phyloP scores from a whole-genome alignment of 2,888 invertebrate species.

The Tupiocoris notatus region DNA sequence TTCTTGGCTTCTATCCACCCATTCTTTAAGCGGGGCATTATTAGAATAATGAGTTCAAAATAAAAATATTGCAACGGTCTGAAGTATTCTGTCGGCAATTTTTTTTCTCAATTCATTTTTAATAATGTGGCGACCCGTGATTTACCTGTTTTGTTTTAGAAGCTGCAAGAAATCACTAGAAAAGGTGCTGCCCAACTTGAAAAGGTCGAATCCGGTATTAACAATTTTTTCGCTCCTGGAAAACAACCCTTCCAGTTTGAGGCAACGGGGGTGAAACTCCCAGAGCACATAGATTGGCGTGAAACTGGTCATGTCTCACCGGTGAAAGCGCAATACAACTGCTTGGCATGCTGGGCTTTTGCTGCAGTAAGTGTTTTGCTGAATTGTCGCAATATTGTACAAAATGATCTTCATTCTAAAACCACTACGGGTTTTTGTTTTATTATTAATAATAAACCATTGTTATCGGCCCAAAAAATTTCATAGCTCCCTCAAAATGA shows the following conservation, averaged over 20 bases:
- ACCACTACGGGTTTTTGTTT: too few species aligned
- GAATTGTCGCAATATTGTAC: too few species aligned
- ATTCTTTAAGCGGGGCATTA: too few species aligned
- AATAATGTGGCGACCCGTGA: not conserved
- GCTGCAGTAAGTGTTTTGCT: conserved; percentile 77
- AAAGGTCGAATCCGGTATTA: not conserved
- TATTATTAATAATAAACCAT: too few species aligned
- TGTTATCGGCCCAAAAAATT: too few species aligned
- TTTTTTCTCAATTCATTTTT: not conserved
- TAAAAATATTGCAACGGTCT: too few species aligned
- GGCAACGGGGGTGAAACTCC: not conserved
- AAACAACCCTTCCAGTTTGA: not conserved
- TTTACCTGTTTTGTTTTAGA: not conserved
- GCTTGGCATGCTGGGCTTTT: conserved; percentile 83
- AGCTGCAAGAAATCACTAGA: not conserved
- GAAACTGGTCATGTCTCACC: conserved; percentile 78
- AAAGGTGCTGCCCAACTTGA: not conserved
- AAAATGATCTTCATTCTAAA: too few species aligned
- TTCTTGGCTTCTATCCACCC: too few species aligned
- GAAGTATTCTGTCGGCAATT: too few species aligned
- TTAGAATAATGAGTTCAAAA: too few species aligned
- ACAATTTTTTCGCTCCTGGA: not conserved
- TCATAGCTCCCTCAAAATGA: too few species aligned
- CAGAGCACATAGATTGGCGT: conserved; percentile 81
- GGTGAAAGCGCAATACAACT: conserved; percentile 81